phyloP scores from a whole-genome alignment of 2,797 vertebrate species.

The Cyprinodon diabolis region DNA sequence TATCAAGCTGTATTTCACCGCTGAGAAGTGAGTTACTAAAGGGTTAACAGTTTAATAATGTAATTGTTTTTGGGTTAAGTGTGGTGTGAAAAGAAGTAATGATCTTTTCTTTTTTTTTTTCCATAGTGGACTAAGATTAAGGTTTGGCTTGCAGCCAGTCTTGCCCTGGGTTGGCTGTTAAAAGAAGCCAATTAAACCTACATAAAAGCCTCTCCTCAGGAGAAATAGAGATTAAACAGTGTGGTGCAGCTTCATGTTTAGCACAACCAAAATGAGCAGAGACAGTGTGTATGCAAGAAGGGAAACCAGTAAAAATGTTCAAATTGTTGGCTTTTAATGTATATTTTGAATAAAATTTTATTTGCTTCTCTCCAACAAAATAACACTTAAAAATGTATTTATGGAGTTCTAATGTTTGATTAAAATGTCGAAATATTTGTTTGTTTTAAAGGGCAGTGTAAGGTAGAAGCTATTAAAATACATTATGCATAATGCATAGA shows the following conservation, averaged over 20 bases:
- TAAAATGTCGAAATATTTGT: neutral
- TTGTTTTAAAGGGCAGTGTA: neutral
- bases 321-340: slow-evolving; percentile 1
- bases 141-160: slow-evolving; percentile 64
- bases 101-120: slow-evolving; percentile 71
- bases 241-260: slow-evolving; percentile 38
- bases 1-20: slow-evolving; percentile 45
- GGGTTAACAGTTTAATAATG: slow-evolving; percentile 64
- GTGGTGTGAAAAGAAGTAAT: slow-evolving; percentile 73
- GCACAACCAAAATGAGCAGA: slow-evolving; percentile 40
- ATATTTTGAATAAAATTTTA: slow-evolving; percentile 4
- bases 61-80: slow-evolving; percentile 65
- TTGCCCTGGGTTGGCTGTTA: slow-evolving; percentile 67
- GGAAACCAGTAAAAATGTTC: neutral
- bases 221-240: slow-evolving; percentile 66
- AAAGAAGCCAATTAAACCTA: slow-evolving; percentile 78
- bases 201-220: slow-evolving; percentile 70
- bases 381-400: neutral
- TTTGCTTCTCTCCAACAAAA: slow-evolving; percentile 7
- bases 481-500: slow-evolving; percentile 25
- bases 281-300: slow-evolving; percentile 6
- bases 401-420: neutral
- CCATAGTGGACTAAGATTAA: slow-evolving; percentile 63
- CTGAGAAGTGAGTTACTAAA: slow-evolving; percentile 36
- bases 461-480: slow-evolving; percentile 20